A percentile compares a stretch with the other conserved stretches of the same genome.
Conservation (phyloP, 2,888 invertebrate species). For the Patella caerulea region DNA sequence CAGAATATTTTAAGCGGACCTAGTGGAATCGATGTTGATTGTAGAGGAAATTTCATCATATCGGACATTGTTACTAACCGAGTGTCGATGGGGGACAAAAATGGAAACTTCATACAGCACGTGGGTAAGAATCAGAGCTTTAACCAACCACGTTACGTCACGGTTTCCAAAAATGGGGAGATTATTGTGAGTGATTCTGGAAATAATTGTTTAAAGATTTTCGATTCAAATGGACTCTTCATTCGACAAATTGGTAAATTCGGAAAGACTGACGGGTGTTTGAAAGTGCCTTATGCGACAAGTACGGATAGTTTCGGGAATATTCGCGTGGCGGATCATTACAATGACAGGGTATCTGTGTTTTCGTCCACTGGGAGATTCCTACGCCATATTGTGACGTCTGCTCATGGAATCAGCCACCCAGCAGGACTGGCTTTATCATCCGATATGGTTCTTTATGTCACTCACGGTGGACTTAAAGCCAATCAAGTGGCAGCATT, state of each 20-base stretch:
- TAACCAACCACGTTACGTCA: slow-evolving; percentile 72
- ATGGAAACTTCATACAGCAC: slow-evolving; percentile 63
- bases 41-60: slow-evolving; percentile 69
- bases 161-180: slow-evolving; percentile 68
- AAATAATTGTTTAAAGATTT: slow-evolving; percentile 73
- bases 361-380: slow-evolving; percentile 54
- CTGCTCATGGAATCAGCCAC: slow-evolving; percentile 41
- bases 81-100: slow-evolving; percentile 67
- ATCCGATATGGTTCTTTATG: slow-evolving; percentile 38
- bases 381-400: slow-evolving; percentile 49
- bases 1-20: slow-evolving; percentile 51
- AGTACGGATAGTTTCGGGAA: slow-evolving; percentile 72
- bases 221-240: slow-evolving; percentile 71
- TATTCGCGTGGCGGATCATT: slow-evolving; percentile 74
- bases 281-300: slow-evolving; percentile 73
- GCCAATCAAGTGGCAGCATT: slow-evolving; percentile 44
- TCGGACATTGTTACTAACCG: slow-evolving; percentile 71
- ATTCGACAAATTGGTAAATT: slow-evolving; percentile 72
- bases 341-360: slow-evolving; percentile 67
- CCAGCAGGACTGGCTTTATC: slow-evolving; percentile 49
- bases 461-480: slow-evolving; percentile 47
- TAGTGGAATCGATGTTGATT: slow-evolving; percentile 57
- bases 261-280: slow-evolving; percentile 72
- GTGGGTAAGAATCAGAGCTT: slow-evolving; percentile 66
- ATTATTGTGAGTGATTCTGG: slow-evolving; percentile 74